Evolutionary conservation across 2,888 invertebrate genomes (phyloP).

Genomic region (Diabrotica balteata): DNA sequence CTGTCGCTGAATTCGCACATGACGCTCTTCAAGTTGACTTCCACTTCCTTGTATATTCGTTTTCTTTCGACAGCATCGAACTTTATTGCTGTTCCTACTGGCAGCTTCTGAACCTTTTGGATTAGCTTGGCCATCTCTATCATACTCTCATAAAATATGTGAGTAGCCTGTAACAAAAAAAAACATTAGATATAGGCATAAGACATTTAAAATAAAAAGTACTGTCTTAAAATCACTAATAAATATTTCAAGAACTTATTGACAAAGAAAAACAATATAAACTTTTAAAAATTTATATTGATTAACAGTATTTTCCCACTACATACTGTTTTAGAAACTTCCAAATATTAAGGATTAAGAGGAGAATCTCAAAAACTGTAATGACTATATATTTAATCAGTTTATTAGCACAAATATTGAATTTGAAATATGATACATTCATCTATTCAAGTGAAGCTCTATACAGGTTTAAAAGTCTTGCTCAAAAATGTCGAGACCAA

Average conservation of each 20-base stretch:
- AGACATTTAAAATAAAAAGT: background rate
- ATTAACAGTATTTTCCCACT: too few species aligned
- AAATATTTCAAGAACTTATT: background rate
- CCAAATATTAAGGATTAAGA: too few species aligned
- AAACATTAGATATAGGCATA: background rate
- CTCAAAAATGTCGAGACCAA: too few species aligned
- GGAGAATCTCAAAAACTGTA: too few species aligned
- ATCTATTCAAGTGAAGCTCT: too few species aligned
- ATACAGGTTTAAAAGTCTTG: too few species aligned
- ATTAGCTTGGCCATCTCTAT: slow-evolving; percentile 63
- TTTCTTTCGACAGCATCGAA: slow-evolving; percentile 54
- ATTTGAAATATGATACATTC: too few species aligned
- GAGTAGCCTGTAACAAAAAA: slow-evolving; percentile 64
- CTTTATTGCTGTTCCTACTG: slow-evolving; percentile 55
- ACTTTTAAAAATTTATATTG: too few species aligned
- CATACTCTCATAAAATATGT: slow-evolving; percentile 66
- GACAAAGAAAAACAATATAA: too few species aligned
- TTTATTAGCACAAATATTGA: too few species aligned
- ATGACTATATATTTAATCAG: too few species aligned
- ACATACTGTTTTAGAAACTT: too few species aligned
- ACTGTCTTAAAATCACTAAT: background rate
- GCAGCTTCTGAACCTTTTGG: slow-evolving; percentile 57
- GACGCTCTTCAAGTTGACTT: slow-evolving; percentile 60
- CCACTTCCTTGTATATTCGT: slow-evolving; percentile 59
- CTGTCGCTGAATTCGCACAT: slow-evolving; percentile 69